These are phyloP conservation scores for Protonemura montana DNA, from an alignment of 2,888 invertebrate genomes.

Conservation along the genomic window DNA sequence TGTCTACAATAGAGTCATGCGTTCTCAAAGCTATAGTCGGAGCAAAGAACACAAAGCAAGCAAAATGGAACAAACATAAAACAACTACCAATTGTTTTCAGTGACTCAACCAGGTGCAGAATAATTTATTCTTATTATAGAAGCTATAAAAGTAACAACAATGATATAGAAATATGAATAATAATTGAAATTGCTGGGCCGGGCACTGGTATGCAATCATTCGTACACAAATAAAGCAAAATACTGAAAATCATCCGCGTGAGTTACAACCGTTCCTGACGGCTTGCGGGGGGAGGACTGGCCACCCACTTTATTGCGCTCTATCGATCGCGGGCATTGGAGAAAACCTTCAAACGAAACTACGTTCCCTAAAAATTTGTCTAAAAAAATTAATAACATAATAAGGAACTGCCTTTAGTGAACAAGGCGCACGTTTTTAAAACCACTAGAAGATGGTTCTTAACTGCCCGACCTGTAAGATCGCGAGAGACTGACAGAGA, in stretches of 20 bases:
- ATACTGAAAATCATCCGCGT: background rate
- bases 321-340: background rate
- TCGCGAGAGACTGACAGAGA: background rate
- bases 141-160: conserved; percentile 4
- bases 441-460: background rate
- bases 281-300: background rate
- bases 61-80: background rate
- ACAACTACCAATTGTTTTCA: background rate
- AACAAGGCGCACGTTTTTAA: background rate
- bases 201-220: conserved; percentile 7
- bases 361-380: background rate
- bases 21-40: background rate
- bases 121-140: background rate
- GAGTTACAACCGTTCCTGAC: background rate
- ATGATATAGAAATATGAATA: background rate
- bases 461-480: background rate
- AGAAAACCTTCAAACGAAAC: background rate
- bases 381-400: background rate
- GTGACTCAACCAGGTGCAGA: background rate
- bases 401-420: background rate
- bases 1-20: background rate
- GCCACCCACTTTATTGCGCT: background rate
- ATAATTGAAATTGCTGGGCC: background rate
- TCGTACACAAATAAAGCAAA: background rate
- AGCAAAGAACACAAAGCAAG: background rate